Evolutionary conservation across 2,888 invertebrate species (phyloP).

Genomic region (Cataglyphis livida): DNA sequence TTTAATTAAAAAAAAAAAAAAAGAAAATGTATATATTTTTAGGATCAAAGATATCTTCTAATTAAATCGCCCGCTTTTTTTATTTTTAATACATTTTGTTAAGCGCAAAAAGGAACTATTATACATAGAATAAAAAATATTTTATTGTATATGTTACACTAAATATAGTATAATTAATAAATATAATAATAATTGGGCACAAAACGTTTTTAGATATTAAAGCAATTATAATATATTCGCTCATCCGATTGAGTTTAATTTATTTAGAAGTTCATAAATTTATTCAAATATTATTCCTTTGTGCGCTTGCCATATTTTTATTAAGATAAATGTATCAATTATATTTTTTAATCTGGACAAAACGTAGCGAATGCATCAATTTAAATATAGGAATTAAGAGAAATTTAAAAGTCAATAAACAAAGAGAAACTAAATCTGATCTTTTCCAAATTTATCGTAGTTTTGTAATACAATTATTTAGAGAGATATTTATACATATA

Average conservation of each 20-base stretch:
- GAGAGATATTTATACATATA: background rate
- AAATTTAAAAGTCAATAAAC: background rate
- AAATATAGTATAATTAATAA: background rate
- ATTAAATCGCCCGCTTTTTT: background rate
- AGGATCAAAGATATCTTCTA: background rate
- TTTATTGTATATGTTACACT: background rate
- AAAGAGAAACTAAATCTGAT: background rate
- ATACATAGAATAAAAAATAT: background rate
- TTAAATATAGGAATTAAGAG: background rate
- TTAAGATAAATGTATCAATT: slow-evolving; percentile 36
- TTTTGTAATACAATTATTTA: background rate
- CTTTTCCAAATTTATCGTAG: background rate
- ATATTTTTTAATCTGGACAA: slow-evolving; percentile 34
- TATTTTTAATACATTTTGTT: background rate
- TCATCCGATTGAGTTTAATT: background rate
- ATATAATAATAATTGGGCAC: background rate
- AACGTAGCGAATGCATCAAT: slow-evolving; percentile 34
- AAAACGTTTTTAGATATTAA: background rate
- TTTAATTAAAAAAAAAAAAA: slow-evolving; percentile 10
- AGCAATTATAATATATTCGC: background rate
- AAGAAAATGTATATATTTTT: background rate
- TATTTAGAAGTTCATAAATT: background rate
- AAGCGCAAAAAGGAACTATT: slow-evolving; percentile 19
- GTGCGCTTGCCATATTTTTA: background rate
- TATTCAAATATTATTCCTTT: background rate